Conservation (phyloP, 2,797 vertebrate species). For the Anniella stebbinsi region DNA sequence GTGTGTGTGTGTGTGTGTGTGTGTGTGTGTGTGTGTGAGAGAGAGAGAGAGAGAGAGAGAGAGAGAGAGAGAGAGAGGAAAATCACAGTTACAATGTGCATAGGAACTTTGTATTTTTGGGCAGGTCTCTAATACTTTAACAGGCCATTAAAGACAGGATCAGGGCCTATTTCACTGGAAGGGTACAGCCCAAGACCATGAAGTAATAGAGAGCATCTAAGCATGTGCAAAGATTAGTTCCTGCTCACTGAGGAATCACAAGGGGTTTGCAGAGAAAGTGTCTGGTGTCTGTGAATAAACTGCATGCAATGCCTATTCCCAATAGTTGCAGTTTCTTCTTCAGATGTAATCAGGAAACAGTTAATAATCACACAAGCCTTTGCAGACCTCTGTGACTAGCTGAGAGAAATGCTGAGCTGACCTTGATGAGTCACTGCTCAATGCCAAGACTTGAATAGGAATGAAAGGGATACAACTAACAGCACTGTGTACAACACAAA, state of each 20-base stretch:
- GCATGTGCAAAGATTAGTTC: neutral
- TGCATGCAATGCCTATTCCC: neutral
- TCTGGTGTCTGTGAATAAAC: neutral
- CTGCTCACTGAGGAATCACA: neutral
- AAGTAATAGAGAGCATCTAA: neutral
- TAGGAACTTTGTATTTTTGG: neutral
- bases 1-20: too few species aligned
- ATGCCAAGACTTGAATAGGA: constrained; percentile 8
- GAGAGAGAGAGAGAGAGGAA: neutral
- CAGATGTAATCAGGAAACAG: neutral
- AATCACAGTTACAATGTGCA: neutral
- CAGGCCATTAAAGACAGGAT: neutral
- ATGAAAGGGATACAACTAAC: constrained; percentile 7
- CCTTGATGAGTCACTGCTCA: constrained; percentile 20
- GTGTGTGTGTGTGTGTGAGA: too few species aligned
- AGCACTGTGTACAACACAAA: constrained; percentile 24
- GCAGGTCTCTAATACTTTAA: neutral
- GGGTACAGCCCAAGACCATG: neutral
- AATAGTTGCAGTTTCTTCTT: neutral
- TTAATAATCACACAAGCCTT: constrained; percentile 18
- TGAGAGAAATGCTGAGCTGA: neutral
- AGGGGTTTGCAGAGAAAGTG: neutral
- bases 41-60: neutral
- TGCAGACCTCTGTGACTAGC: constrained; percentile 7
- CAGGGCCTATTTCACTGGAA: neutral